phyloP scores from a whole-genome alignment of 2,888 invertebrate genomes.

The Nomada ruficornis region DNA sequence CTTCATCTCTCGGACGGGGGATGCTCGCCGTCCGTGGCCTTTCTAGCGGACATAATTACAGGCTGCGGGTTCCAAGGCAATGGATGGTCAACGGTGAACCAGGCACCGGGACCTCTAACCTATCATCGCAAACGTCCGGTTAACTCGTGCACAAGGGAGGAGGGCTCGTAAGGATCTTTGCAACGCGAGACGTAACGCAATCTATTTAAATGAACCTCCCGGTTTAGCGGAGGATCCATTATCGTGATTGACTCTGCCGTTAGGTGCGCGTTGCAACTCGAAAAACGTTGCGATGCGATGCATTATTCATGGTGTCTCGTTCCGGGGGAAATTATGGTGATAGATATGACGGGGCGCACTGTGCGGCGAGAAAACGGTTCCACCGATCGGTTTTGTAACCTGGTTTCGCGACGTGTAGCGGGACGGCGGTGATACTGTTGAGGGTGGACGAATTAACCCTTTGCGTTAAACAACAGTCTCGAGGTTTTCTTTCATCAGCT shows the following conservation, averaged over 20 bases:
- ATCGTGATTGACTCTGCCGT: constrained; percentile 58
- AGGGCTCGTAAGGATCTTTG: constrained; percentile 31
- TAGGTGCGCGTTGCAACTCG: constrained; percentile 21
- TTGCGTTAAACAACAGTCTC: no score
- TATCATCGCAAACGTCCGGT: constrained; percentile 77
- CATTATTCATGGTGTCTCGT: constrained; percentile 43
- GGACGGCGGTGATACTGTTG: no score
- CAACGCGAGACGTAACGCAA: constrained; percentile 44
- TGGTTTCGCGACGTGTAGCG: neutral
- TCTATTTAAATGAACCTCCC: constrained; percentile 56
- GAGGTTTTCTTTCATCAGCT: no score
- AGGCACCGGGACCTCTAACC: constrained; percentile 70
- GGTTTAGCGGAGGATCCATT: constrained; percentile 53
- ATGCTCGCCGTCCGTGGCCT: constrained; percentile 39
- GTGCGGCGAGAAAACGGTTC: constrained; percentile 9
- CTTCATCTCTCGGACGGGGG: constrained; percentile 26
- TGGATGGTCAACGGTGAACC: constrained; percentile 73
- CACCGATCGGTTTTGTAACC: neutral
- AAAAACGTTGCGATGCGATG: constrained; percentile 38
- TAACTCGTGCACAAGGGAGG: constrained; percentile 60
- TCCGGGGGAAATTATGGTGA: constrained; percentile 32
- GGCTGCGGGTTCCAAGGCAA: constrained; percentile 72
- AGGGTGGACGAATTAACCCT: no score
- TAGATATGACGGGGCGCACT: constrained; percentile 9
- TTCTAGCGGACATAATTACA: constrained; percentile 76